These are phyloP conservation scores for Pyxicephalus adspersus DNA, from an alignment of 2,113 vertebrate genomes.

Conservation along the genomic window DNA sequence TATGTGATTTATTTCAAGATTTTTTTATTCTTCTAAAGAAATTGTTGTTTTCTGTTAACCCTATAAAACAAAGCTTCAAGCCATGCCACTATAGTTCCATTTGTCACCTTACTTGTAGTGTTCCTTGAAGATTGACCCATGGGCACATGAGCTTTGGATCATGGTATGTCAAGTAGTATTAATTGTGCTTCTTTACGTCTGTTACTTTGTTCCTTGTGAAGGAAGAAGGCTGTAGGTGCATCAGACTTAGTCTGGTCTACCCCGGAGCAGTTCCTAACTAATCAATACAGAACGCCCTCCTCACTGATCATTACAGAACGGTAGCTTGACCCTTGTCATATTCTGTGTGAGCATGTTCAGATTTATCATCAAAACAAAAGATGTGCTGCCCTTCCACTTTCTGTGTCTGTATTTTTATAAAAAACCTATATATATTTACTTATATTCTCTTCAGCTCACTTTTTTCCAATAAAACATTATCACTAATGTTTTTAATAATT, in stretches of 20 bases:
- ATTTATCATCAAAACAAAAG: no score
- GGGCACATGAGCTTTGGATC: conserved; percentile 69
- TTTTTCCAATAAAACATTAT: no score
- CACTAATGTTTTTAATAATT: no score
- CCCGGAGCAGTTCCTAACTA: conserved; percentile 46
- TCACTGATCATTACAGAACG: conserved; percentile 20
- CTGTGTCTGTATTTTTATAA: no score
- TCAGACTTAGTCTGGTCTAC: conserved; percentile 43
- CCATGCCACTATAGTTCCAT: conserved; percentile 71
- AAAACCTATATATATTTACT: no score
- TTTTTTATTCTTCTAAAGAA: conserved; percentile 38
- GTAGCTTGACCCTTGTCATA: conserved; percentile 5
- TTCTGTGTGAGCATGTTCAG: neutral
- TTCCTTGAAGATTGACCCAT: conserved; percentile 68
- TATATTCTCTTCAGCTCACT: no score
- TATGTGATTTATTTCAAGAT: neutral
- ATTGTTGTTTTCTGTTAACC: conserved; percentile 63
- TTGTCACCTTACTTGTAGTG: conserved; percentile 71
- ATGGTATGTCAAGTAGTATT: conserved; percentile 62
- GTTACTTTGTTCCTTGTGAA: neutral
- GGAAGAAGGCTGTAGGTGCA: conserved; percentile 50
- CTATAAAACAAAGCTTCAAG: conserved; percentile 62
- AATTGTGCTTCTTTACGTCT: conserved; percentile 60
- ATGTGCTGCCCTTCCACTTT: no score
- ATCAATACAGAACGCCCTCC: conserved; percentile 31